Conservation (phyloP, 2,888 invertebrate species). For the Pseudococcus longispinus region DNA sequence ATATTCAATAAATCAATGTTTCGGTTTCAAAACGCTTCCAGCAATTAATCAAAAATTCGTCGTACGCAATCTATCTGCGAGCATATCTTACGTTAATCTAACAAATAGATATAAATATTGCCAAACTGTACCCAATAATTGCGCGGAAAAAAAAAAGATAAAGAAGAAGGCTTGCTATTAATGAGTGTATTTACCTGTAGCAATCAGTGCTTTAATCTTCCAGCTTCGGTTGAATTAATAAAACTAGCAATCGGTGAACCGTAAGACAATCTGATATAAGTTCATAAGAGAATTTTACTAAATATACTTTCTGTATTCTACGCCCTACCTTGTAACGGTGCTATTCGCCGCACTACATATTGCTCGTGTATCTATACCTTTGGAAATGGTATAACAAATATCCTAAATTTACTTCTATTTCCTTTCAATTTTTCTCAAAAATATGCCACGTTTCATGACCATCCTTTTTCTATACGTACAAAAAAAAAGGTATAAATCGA, state of each 20-base stretch:
- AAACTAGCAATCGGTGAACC: conserved; percentile 56
- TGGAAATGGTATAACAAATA: neutral
- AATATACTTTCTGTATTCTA: neutral
- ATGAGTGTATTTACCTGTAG: conserved; percentile 56
- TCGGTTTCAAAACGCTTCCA: conserved; percentile 8
- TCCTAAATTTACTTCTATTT: neutral
- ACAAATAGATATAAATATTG: conserved; percentile 36
- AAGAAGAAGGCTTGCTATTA: conserved; percentile 42
- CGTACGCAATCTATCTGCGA: conserved; percentile 27
- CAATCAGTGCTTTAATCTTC: conserved; percentile 54
- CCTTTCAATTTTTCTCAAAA: neutral
- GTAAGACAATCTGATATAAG: conserved; percentile 56
- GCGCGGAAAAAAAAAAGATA: conserved; percentile 33
- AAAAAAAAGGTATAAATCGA: neutral
- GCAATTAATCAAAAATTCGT: conserved; percentile 9
- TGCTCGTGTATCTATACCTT: neutral
- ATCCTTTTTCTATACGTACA: neutral
- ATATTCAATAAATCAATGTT: neutral
- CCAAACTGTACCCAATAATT: conserved; percentile 53
- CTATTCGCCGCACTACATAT: neutral
- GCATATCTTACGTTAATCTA: conserved; percentile 5
- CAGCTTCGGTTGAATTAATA: conserved; percentile 56
- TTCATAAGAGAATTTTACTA: conserved; percentile 37
- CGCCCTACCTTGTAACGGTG: conserved; percentile 21
- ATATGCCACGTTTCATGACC: neutral